A percentile compares a stretch with the other conserved stretches of the same genome.
Conservation (phyloP, 2,797 vertebrate species). For the Syngnathus acus region DNA sequence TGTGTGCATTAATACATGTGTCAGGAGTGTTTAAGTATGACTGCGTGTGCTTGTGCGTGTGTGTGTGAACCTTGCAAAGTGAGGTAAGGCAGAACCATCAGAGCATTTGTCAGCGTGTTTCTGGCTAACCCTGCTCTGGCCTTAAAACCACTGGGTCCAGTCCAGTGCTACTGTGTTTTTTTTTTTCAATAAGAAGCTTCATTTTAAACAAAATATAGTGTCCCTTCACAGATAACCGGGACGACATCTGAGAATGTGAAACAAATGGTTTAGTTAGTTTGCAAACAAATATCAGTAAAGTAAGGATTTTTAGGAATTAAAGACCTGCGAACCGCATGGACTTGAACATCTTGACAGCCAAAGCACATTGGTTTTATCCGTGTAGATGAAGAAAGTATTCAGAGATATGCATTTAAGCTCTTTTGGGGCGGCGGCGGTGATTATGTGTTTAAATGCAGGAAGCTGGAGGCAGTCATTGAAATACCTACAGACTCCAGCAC, state of each 20-base stretch:
- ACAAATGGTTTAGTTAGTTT: constrained; percentile 16
- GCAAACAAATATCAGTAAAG: constrained; percentile 12
- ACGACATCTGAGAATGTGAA: constrained; percentile 32
- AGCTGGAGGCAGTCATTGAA: constrained; percentile 38
- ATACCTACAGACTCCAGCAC: constrained; percentile 37
- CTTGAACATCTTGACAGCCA: constrained; percentile 23
- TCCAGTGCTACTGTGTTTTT: constrained; percentile 40
- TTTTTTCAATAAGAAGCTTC: constrained; percentile 24
- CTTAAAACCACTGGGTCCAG: constrained; percentile 49
- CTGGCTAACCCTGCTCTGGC: constrained; percentile 63
- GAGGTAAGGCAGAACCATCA: constrained; percentile 62
- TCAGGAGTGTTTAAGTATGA: constrained; percentile 45
- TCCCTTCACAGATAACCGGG: constrained; percentile 35
- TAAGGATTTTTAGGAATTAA: constrained; percentile 10
- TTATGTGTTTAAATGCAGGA: constrained; percentile 50
- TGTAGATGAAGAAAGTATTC: constrained; percentile 28
- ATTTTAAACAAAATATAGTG: constrained; percentile 35
- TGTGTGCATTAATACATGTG: constrained; percentile 39
- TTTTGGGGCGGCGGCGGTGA: constrained; percentile 20
- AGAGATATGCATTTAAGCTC: constrained; percentile 31
- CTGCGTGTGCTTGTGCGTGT: constrained; percentile 21
- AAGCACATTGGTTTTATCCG: constrained; percentile 39
- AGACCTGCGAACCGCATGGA: constrained; percentile 9
- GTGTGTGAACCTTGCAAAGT: constrained; percentile 36
- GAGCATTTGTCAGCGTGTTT: constrained; percentile 58